These are phyloP conservation scores for Calliopsis andreniformis DNA, from an alignment of 1,140 invertebrate genomes.

Conservation along the genomic window DNA sequence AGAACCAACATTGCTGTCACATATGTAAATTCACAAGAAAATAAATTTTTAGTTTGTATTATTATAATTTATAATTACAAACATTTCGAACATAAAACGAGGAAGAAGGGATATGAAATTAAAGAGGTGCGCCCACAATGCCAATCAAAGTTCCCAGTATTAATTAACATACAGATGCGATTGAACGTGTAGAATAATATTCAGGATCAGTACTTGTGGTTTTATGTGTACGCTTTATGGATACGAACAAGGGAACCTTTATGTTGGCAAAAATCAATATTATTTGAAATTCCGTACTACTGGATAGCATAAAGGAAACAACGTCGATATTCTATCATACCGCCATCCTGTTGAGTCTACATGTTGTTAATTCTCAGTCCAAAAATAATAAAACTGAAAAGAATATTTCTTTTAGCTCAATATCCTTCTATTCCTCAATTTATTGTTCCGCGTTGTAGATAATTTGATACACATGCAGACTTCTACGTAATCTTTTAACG, in stretches of 20 bases:
- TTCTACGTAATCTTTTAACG: too few species aligned
- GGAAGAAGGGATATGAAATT: slow-evolving; percentile 40
- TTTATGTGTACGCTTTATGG: slow-evolving; percentile 33
- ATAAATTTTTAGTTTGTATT: slow-evolving; percentile 50
- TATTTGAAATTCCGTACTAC: slow-evolving; percentile 5
- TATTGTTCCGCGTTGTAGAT: too few species aligned
- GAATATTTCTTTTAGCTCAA: too few species aligned
- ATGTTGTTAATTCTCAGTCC: too few species aligned
- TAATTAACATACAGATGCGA: slow-evolving; percentile 42
- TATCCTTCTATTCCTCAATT: too few species aligned
- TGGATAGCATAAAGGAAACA: background rate
- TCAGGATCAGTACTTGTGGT: slow-evolving; percentile 36
- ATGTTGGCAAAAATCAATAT: slow-evolving; percentile 26
- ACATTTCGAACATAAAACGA: slow-evolving; percentile 41
- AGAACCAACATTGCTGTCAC: slow-evolving; percentile 40
- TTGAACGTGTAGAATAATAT: slow-evolving; percentile 45
- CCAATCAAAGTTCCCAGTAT: slow-evolving; percentile 37
- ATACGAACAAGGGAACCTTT: slow-evolving; percentile 8
- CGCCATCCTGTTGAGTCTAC: too few species aligned
- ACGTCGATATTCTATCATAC: too few species aligned
- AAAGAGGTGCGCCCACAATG: slow-evolving; percentile 35
- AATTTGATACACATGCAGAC: too few species aligned
- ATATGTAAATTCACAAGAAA: slow-evolving; percentile 49
- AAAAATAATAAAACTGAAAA: too few species aligned
- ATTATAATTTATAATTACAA: slow-evolving; percentile 48